A percentile compares a stretch with the other conserved stretches of the same genome.
phyloP scores from a whole-genome alignment of 35 echinoderm and acorn worm genomes.

The Strongylocentrotus purpuratus region DNA sequence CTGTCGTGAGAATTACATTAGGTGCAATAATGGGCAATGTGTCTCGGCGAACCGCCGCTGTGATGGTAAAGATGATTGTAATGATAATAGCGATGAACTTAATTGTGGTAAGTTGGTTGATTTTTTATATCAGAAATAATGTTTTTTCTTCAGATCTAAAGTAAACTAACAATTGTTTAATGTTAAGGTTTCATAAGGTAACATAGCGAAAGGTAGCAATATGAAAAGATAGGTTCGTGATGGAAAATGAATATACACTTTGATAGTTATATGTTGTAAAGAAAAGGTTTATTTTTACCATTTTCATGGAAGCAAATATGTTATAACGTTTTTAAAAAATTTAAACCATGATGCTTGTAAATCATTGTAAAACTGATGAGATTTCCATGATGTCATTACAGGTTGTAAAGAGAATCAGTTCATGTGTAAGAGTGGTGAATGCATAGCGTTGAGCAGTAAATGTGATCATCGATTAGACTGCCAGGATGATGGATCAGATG shows the following conservation, averaged over 20 bases:
- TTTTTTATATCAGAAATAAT: not conserved
- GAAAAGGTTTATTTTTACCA: not conserved
- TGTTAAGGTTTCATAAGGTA: not conserved
- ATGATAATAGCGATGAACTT: constrained; percentile 68
- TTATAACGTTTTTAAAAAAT: not conserved
- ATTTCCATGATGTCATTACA: constrained; percentile 16
- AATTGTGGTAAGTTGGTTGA: constrained; percentile 59
- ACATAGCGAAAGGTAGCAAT: not conserved
- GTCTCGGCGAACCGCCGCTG: constrained; percentile 33
- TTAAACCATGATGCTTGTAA: not conserved
- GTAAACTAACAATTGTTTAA: not conserved
- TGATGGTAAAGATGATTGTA: constrained; percentile 63
- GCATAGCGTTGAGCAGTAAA: not conserved
- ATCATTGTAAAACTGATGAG: not conserved
- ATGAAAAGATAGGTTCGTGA: not conserved
- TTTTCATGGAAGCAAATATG: not conserved
- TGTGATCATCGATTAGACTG: constrained; percentile 71
- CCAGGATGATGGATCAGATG: constrained; percentile 60
- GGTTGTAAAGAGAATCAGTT: constrained; percentile 49
- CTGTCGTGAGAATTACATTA: constrained; percentile 63
- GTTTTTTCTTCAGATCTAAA: not conserved
- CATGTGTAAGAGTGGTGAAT: constrained; percentile 56
- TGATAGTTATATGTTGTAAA: not conserved
- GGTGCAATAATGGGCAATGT: constrained; percentile 60
- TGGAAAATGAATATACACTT: not conserved